Evolutionary conservation across 2,113 vertebrate genomes (phyloP).

Genomic region (Anolis carolinensis): DNA sequence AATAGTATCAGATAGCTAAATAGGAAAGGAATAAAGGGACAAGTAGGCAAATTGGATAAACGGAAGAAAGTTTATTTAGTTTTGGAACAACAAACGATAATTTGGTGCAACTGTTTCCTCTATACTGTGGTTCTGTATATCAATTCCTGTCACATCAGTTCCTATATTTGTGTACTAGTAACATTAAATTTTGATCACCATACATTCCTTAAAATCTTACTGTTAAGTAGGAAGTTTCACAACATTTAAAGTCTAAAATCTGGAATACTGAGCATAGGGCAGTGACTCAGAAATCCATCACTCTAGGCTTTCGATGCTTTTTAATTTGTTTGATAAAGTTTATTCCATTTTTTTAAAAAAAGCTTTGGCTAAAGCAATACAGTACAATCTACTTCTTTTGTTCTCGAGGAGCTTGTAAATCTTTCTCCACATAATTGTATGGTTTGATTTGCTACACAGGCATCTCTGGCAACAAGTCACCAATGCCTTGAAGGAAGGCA

Average conservation of each 20-base stretch:
- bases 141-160: neutral
- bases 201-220: neutral
- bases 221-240: neutral
- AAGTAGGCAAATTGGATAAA: neutral
- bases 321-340: neutral
- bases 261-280: neutral
- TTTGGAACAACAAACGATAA: neutral
- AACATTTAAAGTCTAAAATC: neutral
- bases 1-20: neutral
- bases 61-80: neutral
- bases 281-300: neutral
- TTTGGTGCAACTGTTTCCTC: neutral
- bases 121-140: neutral
- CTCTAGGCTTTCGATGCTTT: no score
- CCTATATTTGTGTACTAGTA: neutral
- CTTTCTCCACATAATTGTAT: neutral
- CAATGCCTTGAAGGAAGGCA: constrained; percentile 83
- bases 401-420: neutral
- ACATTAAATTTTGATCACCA: neutral
- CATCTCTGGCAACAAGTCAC: constrained; percentile 91
- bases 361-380: neutral
- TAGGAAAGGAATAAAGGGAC: neutral
- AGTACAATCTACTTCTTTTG: neutral
- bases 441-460: constrained; percentile 64
- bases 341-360: neutral